Evolutionary conservation across 1,140 invertebrate genomes (phyloP).

Genomic region (Drosophila rhopaloa): DNA sequence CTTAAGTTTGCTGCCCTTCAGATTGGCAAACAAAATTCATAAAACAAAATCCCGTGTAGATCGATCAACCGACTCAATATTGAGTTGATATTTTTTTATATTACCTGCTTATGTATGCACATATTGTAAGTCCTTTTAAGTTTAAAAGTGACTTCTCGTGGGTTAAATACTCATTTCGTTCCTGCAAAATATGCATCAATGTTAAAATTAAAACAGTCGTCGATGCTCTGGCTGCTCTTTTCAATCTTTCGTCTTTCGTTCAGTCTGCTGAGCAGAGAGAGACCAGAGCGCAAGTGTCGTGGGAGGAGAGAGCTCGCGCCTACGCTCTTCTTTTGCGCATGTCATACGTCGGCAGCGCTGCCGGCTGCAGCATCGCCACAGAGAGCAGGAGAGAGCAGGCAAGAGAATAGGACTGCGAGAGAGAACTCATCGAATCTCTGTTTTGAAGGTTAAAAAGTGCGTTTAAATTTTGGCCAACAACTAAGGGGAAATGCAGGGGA

Average conservation of each 20-base stretch:
- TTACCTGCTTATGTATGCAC: no score
- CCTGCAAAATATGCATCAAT: neutral
- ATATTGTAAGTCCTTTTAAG: no score
- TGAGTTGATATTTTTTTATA: no score
- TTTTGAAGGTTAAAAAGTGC: constrained; percentile 79
- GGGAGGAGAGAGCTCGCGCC: constrained; percentile 38
- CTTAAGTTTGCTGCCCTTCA: no score
- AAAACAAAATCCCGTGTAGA: no score
- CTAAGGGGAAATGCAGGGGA: constrained; percentile 51
- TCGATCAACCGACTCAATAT: no score
- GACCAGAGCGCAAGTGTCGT: constrained; percentile 63
- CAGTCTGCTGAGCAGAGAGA: constrained; percentile 3
- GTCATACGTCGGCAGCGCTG: constrained; percentile 54
- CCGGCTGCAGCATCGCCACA: constrained; percentile 24
- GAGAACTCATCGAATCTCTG: constrained; percentile 50
- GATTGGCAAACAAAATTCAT: no score
- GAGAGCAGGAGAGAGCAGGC: neutral
- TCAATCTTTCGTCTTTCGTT: constrained; percentile 17
- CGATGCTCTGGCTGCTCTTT: neutral
- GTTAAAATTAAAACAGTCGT: neutral
- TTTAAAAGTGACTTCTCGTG: neutral
- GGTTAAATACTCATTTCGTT: constrained; percentile 1
- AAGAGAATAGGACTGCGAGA: neutral
- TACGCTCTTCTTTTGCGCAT: constrained; percentile 60
- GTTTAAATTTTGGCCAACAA: constrained; percentile 43